Base-by-base conservation (phyloP, 2,888 invertebrate species). In the Drosophila kanekoi region DNA sequence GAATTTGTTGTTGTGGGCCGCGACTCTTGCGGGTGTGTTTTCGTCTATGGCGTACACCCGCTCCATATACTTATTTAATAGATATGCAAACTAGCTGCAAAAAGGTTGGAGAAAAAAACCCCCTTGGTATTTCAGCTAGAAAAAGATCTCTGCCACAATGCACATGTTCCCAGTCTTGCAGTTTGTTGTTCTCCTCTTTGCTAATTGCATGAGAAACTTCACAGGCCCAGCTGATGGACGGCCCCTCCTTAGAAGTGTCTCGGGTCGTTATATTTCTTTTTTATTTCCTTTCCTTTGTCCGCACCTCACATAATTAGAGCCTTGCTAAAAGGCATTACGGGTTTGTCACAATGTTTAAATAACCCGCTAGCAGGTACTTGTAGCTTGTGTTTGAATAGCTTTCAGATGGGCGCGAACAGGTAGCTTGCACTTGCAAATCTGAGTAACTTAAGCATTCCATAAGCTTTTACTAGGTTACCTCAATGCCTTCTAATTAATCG, bases 141-240 rank as follows among this genome's bases (percentile, higher is more conserved):
- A 40, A 44, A 51, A 56, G 20, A 56, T 37, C 40, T 18, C 49
- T 33, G 57, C 38, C 32, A 51, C 69, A 77, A 60, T 78, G 75
- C 79, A 82, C 72, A 81, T 11, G 32, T 79, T 81, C 72, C 57
- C 68, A 68, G 70, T 63, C 75, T 71, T 58, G 43, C 51, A 51
- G 62, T 75, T 63, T 44, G 52, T 56, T 73, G 54, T 68, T 79
- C 49, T 72, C 51, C 49, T 52, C 60, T 53, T 63, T 56, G 66
- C 72, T 81, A 80, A 81, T 80, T 80, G 72, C 76, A 70, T 84
- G 84, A 67, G 84, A 84, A 84, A 84, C 65, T 84, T 83, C 81
- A 70, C 84, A 88, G 65, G 61, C 49, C 43, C 48, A 44, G 47
- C 54, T 49, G 72, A 53, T 38, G 64, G 23, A 37, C 44, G 53